Percentiles rank a stretch among this genome's conserved stretches.
phyloP scores from a whole-genome alignment of 2,113 vertebrate species.

The Malurus melanocephalus region DNA sequence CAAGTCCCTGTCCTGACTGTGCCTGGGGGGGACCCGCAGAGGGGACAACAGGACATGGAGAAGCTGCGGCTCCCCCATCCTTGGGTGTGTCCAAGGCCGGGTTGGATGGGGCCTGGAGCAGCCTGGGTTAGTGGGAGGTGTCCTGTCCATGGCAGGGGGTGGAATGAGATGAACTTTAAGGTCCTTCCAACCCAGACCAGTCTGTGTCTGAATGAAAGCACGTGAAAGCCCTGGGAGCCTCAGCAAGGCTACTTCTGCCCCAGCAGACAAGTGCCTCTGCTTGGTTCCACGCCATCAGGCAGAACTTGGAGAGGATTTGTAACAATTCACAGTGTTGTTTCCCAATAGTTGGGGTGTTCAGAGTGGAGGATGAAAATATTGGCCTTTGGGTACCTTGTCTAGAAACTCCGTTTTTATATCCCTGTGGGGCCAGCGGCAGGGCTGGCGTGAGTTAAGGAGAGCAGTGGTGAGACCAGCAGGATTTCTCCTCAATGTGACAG shows the following conservation, averaged over 20 bases:
- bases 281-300: not conserved
- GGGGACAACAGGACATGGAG: not conserved
- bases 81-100: not conserved
- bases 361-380: not conserved
- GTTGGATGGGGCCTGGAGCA: not conserved
- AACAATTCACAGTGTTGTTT: not conserved
- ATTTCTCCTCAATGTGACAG: not conserved
- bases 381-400: not conserved
- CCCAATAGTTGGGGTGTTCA: not conserved
- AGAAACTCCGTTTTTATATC: not conserved
- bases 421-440: rapidly evolving
- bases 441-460: not conserved
- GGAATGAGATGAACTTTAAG: rapidly evolving
- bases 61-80: not conserved
- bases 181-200: not conserved
- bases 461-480: not conserved
- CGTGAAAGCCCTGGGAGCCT: slow-evolving; percentile 14
- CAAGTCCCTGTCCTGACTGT: rapidly evolving
- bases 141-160: rapidly evolving
- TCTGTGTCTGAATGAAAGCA: not conserved
- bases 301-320: not conserved
- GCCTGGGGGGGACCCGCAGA: rapidly evolving
- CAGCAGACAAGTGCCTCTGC: not conserved
- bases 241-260: not conserved
- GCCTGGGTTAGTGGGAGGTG: not conserved